phyloP scores from a whole-genome alignment of 1,140 invertebrate genomes.

The Cheumatopsyche charites region DNA sequence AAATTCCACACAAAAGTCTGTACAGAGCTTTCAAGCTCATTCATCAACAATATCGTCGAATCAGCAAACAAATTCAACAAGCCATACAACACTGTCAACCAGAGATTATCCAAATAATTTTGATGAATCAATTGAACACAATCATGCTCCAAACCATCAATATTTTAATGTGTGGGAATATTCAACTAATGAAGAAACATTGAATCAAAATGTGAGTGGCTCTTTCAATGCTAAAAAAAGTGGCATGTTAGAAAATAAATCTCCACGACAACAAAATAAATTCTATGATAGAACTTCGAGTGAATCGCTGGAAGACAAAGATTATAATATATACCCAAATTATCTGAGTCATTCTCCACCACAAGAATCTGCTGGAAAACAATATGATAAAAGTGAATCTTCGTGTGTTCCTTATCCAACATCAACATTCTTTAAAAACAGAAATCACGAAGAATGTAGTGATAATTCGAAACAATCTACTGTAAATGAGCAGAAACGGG shows the following conservation, averaged over 20 bases:
- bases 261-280: constrained; percentile 35
- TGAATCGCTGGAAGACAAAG: constrained; percentile 43
- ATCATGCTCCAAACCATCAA: constrained; percentile 14
- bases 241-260: constrained; percentile 30
- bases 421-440: constrained; percentile 23
- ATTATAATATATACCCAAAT: constrained; percentile 11
- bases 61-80: not conserved
- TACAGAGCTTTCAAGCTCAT: constrained; percentile 12
- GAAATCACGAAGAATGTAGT: constrained; percentile 29
- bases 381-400: not conserved
- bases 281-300: constrained; percentile 34
- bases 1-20: constrained; percentile 2
- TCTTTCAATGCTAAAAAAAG: constrained; percentile 33
- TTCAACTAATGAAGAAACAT: not conserved
- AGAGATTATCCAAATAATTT: constrained; percentile 35
- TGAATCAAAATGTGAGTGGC: constrained; percentile 28
- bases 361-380: not conserved
- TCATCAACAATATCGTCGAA: not conserved
- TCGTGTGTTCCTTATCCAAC: not conserved
- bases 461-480: constrained; percentile 34
- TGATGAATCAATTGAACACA: not conserved
- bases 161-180: constrained; percentile 36
- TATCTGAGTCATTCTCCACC: constrained; percentile 9
- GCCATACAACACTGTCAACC: not conserved
- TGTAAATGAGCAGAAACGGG: constrained; percentile 26